A percentile compares a stretch with the other conserved stretches of the same genome.
Evolutionary conservation across 2,888 invertebrate genomes (phyloP).

Genomic region (Smittia aterrima): DNA sequence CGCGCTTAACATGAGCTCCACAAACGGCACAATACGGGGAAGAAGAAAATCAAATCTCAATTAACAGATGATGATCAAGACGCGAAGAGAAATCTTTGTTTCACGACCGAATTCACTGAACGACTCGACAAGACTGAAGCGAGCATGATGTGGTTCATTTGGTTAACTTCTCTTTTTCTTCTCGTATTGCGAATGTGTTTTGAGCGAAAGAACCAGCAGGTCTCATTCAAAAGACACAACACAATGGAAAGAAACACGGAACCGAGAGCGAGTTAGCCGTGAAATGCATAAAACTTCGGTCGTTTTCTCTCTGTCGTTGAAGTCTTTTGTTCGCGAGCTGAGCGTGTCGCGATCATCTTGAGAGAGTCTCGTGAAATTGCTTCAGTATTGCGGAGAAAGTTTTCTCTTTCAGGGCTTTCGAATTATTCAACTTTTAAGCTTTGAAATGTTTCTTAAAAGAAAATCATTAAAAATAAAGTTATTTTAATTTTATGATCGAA

Average conservation of each 20-base stretch:
- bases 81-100: not conserved
- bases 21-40: not conserved
- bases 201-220: conserved; percentile 17
- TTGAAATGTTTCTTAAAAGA: not conserved
- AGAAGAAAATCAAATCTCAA: conserved; percentile 7
- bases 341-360: not conserved
- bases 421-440: not conserved
- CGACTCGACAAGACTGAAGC: conserved; percentile 28
- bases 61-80: not conserved
- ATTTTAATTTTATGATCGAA: not conserved
- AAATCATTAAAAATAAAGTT: too few relatives aligned
- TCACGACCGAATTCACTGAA: conserved; percentile 12
- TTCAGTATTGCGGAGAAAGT: conserved; percentile 11
- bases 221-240: not conserved
- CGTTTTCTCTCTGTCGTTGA: conserved; percentile 18
- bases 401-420: conserved; percentile 8
- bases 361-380: not conserved
- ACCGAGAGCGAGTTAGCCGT: not conserved
- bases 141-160: conserved; percentile 31
- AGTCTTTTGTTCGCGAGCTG: conserved; percentile 17
- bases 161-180: conserved; percentile 33
- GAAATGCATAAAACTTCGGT: not conserved
- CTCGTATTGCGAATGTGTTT: not conserved
- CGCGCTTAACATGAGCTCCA: not conserved
- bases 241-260: not conserved